Evolutionary conservation across 2,888 invertebrate genomes (phyloP), one percentile per base, ranked within the genome.

Genomic region (Zele albiditarsus): DNA sequence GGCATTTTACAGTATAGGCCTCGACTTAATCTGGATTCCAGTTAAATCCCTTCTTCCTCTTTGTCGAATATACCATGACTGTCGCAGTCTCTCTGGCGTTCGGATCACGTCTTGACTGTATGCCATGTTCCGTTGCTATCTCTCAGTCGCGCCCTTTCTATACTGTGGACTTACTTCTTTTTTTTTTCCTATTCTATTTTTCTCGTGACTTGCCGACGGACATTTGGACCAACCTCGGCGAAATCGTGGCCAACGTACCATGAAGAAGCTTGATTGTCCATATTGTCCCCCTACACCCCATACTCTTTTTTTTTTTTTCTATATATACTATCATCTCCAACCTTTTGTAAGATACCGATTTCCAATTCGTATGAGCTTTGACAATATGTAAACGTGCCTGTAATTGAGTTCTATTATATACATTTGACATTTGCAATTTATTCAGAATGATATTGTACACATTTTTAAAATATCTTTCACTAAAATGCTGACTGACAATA

Each of bases 91-190:
- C 86, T 87, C 86, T 80, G 73, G 83, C 72, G 80, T 87, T 84
- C 88, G 81, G 85, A 85, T 87, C 88, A 88, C 87, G 88, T 88
- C 85, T 86, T 85, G 85, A 87, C 88, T 87, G 84, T 84, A 82
- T 79, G 83, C 83, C 80, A 74, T 74, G 73, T 70, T 53, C 53
- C 53, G 8, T 20, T 20, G 8, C 53, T 20, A 53, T 53, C 53
- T 53, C 20, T 53, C 20, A 8, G 53, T 53, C 20, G 53, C 20
- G 20, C 20, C 20, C 53, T 20, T 53, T 53, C 10, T 53, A 42
- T 12, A 20, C 23, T 10, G 23, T 23, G 20, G 23, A 20, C 10
- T 53, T 20, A 20, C 77, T 31, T 65, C 68, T 75, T 71, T 74
- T 65, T 70, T 75, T 71, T 74, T 77, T 58, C 66, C 72, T 72